Percentiles rank a stretch among this genome's conserved stretches.
Conservation (phyloP, 2,888 invertebrate species). For the Trachelus iudaicus region DNA sequence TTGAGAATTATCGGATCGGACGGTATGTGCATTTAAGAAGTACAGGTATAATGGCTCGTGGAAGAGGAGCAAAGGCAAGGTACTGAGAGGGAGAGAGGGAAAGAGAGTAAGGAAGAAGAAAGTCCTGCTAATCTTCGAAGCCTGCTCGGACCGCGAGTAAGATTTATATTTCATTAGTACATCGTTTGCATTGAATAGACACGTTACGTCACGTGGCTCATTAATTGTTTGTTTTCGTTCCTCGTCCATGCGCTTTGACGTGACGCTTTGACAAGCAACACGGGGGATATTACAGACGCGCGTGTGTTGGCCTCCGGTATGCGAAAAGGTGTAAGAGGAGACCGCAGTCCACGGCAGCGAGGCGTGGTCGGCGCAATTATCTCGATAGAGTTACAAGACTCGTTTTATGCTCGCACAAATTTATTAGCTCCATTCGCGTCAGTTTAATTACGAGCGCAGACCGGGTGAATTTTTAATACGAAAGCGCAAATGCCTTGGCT, state of each 20-base stretch:
- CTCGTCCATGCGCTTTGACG: slow-evolving; percentile 27
- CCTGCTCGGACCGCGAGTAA: slow-evolving; percentile 29
- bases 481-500: background rate
- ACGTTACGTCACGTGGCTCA: slow-evolving; percentile 46
- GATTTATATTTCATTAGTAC: slow-evolving; percentile 58
- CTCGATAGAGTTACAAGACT: slow-evolving; percentile 61
- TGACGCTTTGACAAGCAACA: slow-evolving; percentile 48
- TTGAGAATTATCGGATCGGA: background rate
- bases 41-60: background rate
- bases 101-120: background rate
- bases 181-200: slow-evolving; percentile 53
- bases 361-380: slow-evolving; percentile 60
- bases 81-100: no score
- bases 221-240: slow-evolving; percentile 57
- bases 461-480: background rate
- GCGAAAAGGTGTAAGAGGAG: slow-evolving; percentile 48
- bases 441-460: slow-evolving; percentile 55
- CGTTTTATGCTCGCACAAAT: slow-evolving; percentile 57
- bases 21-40: background rate
- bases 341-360: slow-evolving; percentile 47
- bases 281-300: slow-evolving; percentile 29
- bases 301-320: slow-evolving; percentile 26
- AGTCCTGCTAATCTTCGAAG: background rate
- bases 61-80: background rate
- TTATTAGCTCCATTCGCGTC: slow-evolving; percentile 60